These are phyloP conservation scores for Aplysina aerophoba DNA, from an alignment of 37 sponge, comb jelly and placozoan species.

Conservation along the genomic window DNA sequence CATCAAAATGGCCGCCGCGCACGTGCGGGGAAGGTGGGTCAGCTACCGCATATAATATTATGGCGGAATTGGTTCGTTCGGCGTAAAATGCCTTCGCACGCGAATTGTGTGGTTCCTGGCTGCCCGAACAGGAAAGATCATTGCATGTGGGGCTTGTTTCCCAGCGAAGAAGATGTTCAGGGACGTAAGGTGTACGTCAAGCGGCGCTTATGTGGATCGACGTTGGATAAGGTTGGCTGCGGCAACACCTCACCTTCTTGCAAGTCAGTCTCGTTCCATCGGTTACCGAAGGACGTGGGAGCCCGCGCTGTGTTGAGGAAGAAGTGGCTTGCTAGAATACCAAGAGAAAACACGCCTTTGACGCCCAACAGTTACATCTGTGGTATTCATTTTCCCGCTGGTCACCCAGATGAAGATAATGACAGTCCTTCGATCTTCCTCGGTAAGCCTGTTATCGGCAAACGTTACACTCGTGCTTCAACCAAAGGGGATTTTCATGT, in stretches of 20 bases:
- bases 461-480: slow-evolving; percentile 7
- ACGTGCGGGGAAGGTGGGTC: slow-evolving; percentile 21
- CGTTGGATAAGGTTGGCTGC: slow-evolving; percentile 20
- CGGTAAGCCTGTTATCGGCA: slow-evolving; percentile 2
- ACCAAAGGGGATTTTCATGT: neutral
- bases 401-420: neutral
- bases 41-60: neutral
- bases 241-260: slow-evolving; percentile 10
- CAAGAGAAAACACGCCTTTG: neutral
- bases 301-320: slow-evolving; percentile 28
- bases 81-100: slow-evolving; percentile 24
- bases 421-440: slow-evolving; percentile 13
- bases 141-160: slow-evolving; percentile 36
- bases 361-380: slow-evolving; percentile 30
- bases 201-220: slow-evolving; percentile 21
- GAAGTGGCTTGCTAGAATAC: slow-evolving; percentile 40
- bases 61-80: neutral
- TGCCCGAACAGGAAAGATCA: slow-evolving; percentile 32
- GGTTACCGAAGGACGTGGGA: slow-evolving; percentile 14
- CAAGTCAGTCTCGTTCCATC: slow-evolving; percentile 11
- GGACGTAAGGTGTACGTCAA: slow-evolving; percentile 34
- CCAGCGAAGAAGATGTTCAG: slow-evolving; percentile 25
- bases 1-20: slow-evolving; percentile 16
- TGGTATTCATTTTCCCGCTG: slow-evolving; percentile 29
- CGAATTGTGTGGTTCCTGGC: slow-evolving; percentile 21